Conservation (phyloP, 2,797 vertebrate genomes). For the Sebastes elongatus region DNA sequence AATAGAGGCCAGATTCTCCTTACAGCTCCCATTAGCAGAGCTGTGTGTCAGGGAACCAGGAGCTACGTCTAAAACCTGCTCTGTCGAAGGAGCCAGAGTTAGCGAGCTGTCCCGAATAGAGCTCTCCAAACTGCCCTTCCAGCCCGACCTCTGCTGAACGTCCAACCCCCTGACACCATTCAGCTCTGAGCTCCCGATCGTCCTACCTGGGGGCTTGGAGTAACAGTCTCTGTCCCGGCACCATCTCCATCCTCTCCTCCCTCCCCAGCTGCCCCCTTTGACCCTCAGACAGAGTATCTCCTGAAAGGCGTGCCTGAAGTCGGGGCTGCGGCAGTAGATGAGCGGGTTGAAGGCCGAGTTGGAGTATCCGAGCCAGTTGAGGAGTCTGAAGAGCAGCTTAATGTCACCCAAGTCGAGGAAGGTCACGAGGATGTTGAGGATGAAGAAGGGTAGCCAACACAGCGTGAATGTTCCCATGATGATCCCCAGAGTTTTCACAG, state of each 20-base stretch:
- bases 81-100: slow-evolving; percentile 9
- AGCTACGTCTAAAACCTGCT: slow-evolving; percentile 59
- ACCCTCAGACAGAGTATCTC: slow-evolving; percentile 88
- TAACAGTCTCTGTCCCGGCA: slow-evolving; percentile 25
- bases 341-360: slow-evolving; percentile 98
- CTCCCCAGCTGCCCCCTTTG: not conserved
- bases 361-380: slow-evolving; percentile 97
- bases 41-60: slow-evolving; percentile 58
- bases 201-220: slow-evolving; percentile 27
- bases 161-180: not conserved
- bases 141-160: slow-evolving; percentile 2
- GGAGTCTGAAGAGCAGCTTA: slow-evolving; percentile 84
- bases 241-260: slow-evolving; percentile 38
- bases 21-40: slow-evolving; percentile 47
- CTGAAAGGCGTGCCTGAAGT: slow-evolving; percentile 95
- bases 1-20: slow-evolving; percentile 50
- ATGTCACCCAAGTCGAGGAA: slow-evolving; percentile 79
- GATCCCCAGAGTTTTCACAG: slow-evolving; percentile 96
- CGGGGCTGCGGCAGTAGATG: slow-evolving; percentile 96
- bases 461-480: slow-evolving; percentile 98
- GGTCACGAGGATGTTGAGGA: slow-evolving; percentile 91
- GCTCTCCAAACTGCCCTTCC: slow-evolving; percentile 49
- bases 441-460: slow-evolving; percentile 98
- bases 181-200: not conserved
- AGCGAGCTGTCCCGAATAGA: slow-evolving; percentile 32